Percentiles rank a stretch among this genome's conserved stretches.
Evolutionary conservation across 2,888 invertebrate genomes (phyloP).

Genomic region (Agrochola lota): DNA sequence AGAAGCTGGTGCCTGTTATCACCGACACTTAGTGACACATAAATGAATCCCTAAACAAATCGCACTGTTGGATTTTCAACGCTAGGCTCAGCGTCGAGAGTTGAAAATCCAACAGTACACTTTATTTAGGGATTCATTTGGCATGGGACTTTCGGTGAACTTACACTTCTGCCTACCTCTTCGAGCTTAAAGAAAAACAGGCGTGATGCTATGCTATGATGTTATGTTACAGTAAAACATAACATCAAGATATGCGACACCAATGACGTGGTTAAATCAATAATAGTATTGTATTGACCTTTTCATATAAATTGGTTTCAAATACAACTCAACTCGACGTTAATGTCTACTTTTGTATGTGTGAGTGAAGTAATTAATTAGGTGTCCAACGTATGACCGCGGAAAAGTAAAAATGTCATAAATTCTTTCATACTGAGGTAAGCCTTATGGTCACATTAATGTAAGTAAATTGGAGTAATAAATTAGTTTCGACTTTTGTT

Average conservation of each 20-base stretch:
- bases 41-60: too few species aligned
- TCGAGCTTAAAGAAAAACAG: neutral
- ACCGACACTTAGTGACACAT: too few species aligned
- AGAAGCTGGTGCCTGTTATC: too few species aligned
- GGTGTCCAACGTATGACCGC: constrained; percentile 8
- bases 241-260: constrained; percentile 3
- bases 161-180: neutral
- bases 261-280: constrained; percentile 38
- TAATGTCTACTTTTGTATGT: neutral
- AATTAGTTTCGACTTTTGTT: constrained; percentile 7
- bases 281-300: constrained; percentile 48
- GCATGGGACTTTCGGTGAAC: neutral
- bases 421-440: constrained; percentile 19
- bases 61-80: too few species aligned
- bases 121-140: too few species aligned
- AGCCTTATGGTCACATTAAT: constrained; percentile 19
- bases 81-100: too few species aligned
- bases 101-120: too few species aligned
- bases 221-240: neutral
- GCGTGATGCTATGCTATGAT: neutral
- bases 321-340: constrained; percentile 37
- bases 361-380: constrained; percentile 44
- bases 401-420: constrained; percentile 18
- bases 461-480: constrained; percentile 9
- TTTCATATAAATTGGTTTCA: constrained; percentile 33